phyloP scores from a whole-genome alignment of 2,113 vertebrate species.

The Pionites leucogaster region DNA sequence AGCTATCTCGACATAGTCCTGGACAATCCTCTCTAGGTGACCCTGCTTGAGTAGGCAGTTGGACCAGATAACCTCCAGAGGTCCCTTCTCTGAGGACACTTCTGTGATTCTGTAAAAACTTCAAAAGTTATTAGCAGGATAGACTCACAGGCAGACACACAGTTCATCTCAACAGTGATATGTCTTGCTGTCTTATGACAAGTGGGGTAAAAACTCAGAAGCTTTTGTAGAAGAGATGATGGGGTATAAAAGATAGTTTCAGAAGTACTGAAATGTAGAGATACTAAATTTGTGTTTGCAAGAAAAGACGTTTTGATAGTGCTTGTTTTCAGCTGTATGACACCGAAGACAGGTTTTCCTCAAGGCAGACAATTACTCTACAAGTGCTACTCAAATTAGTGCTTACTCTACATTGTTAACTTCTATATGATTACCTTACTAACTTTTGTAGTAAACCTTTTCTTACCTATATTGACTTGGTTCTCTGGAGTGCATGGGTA shows the following conservation, averaged over 20 bases:
- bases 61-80: background rate
- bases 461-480: background rate
- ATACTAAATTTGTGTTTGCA: background rate
- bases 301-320: background rate
- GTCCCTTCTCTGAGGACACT: background rate
- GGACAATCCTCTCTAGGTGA: background rate
- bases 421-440: background rate
- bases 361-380: background rate
- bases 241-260: background rate
- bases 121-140: background rate
- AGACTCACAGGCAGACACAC: background rate
- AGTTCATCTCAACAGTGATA: background rate
- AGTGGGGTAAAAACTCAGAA: background rate
- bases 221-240: background rate
- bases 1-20: background rate
- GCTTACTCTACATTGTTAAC: background rate
- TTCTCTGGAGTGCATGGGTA: background rate
- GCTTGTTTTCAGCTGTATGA: background rate
- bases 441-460: background rate
- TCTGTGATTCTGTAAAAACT: background rate
- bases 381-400: background rate
- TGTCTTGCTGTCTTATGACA: background rate
- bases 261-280: background rate
- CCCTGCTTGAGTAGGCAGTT: background rate
- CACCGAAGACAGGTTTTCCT: background rate